A percentile compares a stretch with the other conserved stretches of the same genome.
These are phyloP conservation scores for Calidris pygmaea DNA, from an alignment of 2,113 vertebrate genomes.

Conservation along the genomic window DNA sequence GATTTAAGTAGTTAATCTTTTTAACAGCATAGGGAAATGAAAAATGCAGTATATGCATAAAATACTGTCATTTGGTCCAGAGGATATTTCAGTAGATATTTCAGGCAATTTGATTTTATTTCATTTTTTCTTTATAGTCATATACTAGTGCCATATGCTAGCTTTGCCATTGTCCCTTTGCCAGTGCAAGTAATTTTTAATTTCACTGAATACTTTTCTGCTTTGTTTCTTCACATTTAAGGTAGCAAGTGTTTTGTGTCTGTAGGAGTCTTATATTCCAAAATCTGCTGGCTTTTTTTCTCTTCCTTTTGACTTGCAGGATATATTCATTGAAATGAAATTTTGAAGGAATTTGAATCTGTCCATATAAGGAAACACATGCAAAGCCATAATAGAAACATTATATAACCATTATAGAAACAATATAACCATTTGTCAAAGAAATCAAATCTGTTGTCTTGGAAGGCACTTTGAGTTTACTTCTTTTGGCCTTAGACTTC, in stretches of 20 bases:
- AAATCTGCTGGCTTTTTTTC: background rate
- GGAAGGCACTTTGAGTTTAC: background rate
- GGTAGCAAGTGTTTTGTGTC: background rate
- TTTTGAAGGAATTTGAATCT: background rate
- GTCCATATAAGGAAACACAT: background rate
- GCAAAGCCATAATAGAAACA: background rate
- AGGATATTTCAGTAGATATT: background rate
- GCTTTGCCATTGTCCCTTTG: background rate
- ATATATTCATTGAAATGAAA: background rate
- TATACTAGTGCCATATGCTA: background rate
- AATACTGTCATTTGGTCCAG: background rate
- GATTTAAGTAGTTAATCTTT: background rate
- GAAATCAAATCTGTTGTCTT: background rate
- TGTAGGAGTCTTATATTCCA: background rate
- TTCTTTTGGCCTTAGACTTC: background rate
- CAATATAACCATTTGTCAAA: background rate
- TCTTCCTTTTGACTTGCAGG: background rate
- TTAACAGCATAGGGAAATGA: background rate
- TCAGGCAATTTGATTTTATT: background rate
- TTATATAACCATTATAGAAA: background rate
- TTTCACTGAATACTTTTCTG: background rate
- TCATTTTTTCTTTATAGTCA: background rate
- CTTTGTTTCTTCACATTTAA: constrained; percentile 33
- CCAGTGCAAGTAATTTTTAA: constrained; percentile 17
- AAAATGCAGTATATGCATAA: background rate